Percentiles rank a stretch among this genome's conserved stretches.
Evolutionary conservation across 2,797 vertebrate genomes (phyloP).

Genomic region (Delichon dasypus): DNA sequence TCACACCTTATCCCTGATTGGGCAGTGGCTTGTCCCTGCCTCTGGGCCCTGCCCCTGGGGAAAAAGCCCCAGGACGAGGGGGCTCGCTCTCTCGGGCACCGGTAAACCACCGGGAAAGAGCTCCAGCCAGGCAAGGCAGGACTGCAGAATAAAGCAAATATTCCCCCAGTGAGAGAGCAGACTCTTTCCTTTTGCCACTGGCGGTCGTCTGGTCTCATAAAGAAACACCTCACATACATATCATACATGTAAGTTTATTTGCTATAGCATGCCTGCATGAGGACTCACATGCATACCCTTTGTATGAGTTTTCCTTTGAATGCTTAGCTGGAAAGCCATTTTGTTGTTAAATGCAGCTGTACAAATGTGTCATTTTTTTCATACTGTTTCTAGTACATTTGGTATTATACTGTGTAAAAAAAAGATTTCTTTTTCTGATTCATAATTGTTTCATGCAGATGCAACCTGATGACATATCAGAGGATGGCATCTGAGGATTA

Average conservation of each 20-base stretch:
- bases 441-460: not conserved
- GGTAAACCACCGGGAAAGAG: too few relatives aligned
- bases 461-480: not conserved
- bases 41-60: too few relatives aligned
- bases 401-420: not conserved
- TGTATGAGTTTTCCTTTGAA: not conserved
- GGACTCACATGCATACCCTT: not conserved
- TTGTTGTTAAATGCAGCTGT: not conserved
- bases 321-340: not conserved
- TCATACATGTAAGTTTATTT: not conserved
- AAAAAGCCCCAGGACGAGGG: too few relatives aligned
- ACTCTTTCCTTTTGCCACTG: too few relatives aligned
- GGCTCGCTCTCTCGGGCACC: too few relatives aligned
- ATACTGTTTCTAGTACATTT: not conserved
- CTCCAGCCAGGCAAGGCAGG: too few relatives aligned
- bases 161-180: too few relatives aligned
- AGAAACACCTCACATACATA: too few relatives aligned
- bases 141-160: too few relatives aligned
- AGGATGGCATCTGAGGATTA: not conserved
- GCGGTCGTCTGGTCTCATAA: too few relatives aligned
- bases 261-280: not conserved
- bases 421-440: not conserved
- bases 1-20: too few relatives aligned
- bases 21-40: too few relatives aligned
- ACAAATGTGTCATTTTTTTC: not conserved